Evolutionary conservation across 2,113 vertebrate species (phyloP), one percentile per base, ranked within the genome.

Genomic region (Myodes glareolus): DNA sequence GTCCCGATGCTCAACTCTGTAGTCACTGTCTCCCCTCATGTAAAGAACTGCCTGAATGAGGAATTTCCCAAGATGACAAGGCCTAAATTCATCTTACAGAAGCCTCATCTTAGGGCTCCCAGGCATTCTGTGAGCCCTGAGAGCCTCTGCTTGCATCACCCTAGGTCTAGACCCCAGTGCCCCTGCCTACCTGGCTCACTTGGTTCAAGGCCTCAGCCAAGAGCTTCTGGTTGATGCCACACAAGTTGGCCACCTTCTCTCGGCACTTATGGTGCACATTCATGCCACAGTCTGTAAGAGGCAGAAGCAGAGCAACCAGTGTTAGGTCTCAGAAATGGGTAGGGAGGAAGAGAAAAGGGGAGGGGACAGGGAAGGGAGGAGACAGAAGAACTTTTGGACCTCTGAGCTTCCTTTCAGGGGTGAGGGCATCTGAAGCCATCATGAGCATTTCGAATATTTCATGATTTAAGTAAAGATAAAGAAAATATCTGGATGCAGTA

Each of bases 211-310:
- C 99, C 98, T 99, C 99, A 7, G 99, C 99, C 97, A 99, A 98
- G 68, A 99, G 98, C 98, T 99, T 99, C 99, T 99, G 99, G 98
- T 99, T 99, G 98, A 99, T 99, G 87, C 99, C 99, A 88, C 99
- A 99, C 45, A 99, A 99, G 98, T 99, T 99, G 96, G 99, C 99
- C 86, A 99, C 99, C 98, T 99, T 99, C 87, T 97, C 99, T 98
- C 99, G 99, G 98, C 99, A 99, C 98, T 99, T 99, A 94, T 99
- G 99, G 96, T 99, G 99, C 33, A 99, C 99, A 0, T 99, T 99
- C 99, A 99, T 99, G 94, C 97, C 98, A 94, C 99, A 99, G 78
- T 99, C 99, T 99, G 97, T 1, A 72, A 29, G 50, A 95, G 14
- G 31, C 45, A 90, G 63, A 94, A 86, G 88, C 2, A 10, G 82